Percentiles rank a stretch among this genome's conserved stretches.
Conservation (phyloP, 2,888 invertebrate species). For the Calameuta filiformis region DNA sequence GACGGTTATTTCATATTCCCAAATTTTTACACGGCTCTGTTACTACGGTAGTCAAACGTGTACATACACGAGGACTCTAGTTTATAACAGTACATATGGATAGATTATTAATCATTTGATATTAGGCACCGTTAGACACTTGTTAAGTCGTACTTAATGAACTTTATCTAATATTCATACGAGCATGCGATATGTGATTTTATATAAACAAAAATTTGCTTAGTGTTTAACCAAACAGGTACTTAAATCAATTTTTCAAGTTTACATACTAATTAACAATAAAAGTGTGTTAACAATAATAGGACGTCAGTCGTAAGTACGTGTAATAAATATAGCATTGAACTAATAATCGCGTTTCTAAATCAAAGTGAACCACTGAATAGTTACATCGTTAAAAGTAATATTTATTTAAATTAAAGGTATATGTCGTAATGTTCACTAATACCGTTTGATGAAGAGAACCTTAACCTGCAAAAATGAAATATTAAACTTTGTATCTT, state of each 20-base stretch:
- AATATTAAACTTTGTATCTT: neutral
- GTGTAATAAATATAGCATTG: neutral
- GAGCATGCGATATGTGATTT: neutral
- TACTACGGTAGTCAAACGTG: neutral
- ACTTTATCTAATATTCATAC: neutral
- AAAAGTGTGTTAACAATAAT: neutral
- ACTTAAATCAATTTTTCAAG: neutral
- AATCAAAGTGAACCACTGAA: neutral
- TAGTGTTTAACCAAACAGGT: neutral
- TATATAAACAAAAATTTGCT: neutral
- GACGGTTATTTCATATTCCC: neutral
- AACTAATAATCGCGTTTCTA: neutral
- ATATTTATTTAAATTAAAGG: neutral
- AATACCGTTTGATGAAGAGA: neutral
- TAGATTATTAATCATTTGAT: neutral
- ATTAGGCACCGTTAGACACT: neutral
- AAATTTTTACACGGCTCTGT: neutral
- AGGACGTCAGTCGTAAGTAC: neutral
- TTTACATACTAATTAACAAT: neutral
- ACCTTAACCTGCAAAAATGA: neutral
- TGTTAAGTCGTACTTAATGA: neutral
- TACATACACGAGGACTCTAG: neutral
- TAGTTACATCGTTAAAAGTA: neutral
- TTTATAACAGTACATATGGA: neutral
- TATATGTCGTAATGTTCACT: neutral